phyloP scores from a whole-genome alignment of 23 tunicate species.

The Styela plicata region DNA sequence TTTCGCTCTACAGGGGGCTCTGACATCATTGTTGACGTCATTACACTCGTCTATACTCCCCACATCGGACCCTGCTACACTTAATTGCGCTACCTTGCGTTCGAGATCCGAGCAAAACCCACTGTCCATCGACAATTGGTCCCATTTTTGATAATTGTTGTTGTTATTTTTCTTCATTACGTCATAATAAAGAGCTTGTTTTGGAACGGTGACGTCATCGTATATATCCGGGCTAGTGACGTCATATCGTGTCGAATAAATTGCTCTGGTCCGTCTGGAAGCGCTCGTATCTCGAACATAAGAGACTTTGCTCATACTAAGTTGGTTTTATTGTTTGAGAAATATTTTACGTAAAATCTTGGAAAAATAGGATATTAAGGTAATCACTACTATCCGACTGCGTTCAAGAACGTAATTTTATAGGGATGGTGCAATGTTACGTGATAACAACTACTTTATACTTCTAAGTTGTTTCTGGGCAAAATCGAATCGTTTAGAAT shows the following conservation, averaged over 20 bases:
- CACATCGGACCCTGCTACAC: not conserved
- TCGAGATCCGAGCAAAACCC: constrained; percentile 69
- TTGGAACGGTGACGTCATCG: not conserved
- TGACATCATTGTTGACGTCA: not conserved
- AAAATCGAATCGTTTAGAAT: no score
- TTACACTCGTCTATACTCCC: not conserved
- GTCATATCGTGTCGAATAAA: not conserved
- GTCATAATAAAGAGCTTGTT: no score
- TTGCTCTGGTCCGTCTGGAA: constrained; percentile 12
- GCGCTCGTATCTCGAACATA: constrained; percentile 20
- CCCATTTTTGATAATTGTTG: constrained; percentile 28
- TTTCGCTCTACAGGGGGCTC: constrained; percentile 21
- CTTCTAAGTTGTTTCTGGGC: no score
- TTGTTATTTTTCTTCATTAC: no score
- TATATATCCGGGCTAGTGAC: not conserved
- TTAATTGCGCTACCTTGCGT: constrained; percentile 8
- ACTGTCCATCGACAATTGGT: constrained; percentile 52
- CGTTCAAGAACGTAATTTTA: no score
- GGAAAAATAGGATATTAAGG: no score
- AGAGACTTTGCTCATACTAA: not conserved
- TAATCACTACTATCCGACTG: no score
- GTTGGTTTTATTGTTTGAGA: not conserved
- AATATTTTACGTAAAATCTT: no score
- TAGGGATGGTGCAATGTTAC: no score
- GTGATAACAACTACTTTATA: no score